phyloP scores from a whole-genome alignment of 2,888 invertebrate genomes.

The Amblyjoppa fuscipennis region DNA sequence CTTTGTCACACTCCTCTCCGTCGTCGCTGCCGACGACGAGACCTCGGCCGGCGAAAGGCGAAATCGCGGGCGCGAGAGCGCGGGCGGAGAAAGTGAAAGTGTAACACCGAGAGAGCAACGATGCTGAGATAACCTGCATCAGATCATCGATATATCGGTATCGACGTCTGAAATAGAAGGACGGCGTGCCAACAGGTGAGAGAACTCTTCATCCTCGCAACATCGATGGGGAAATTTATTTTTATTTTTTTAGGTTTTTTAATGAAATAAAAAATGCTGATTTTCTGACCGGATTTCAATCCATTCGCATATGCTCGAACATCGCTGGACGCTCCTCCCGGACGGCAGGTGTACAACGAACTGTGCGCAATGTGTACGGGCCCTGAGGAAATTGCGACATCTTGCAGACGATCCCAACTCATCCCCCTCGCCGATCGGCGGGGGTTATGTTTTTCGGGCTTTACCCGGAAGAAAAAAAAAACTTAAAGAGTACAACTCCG shows the following conservation, averaged over 20 bases:
- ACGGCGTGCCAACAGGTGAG: background rate
- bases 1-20: background rate
- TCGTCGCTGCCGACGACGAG: constrained; percentile 29
- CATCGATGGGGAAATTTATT: background rate
- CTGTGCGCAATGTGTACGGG: constrained; percentile 54
- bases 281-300: background rate
- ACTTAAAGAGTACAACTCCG: constrained; percentile 33
- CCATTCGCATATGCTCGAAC: too few species aligned
- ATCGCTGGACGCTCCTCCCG: background rate
- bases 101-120: constrained; percentile 72
- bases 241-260: background rate
- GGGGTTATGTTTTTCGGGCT: constrained; percentile 31
- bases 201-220: background rate
- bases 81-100: constrained; percentile 79
- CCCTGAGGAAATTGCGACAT: constrained; percentile 76
- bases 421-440: constrained; percentile 18
- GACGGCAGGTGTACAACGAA: constrained; percentile 63
- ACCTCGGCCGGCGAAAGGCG: constrained; percentile 47
- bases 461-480: constrained; percentile 56
- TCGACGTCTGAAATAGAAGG: constrained; percentile 12
- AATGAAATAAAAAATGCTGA: background rate
- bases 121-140: constrained; percentile 16
- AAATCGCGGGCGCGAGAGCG: constrained; percentile 37
- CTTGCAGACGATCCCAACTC: constrained; percentile 76
- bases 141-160: constrained; percentile 10